These are phyloP conservation scores for Drosophila insularis DNA, from an alignment of 1,140 invertebrate genomes.

Conservation along the genomic window DNA sequence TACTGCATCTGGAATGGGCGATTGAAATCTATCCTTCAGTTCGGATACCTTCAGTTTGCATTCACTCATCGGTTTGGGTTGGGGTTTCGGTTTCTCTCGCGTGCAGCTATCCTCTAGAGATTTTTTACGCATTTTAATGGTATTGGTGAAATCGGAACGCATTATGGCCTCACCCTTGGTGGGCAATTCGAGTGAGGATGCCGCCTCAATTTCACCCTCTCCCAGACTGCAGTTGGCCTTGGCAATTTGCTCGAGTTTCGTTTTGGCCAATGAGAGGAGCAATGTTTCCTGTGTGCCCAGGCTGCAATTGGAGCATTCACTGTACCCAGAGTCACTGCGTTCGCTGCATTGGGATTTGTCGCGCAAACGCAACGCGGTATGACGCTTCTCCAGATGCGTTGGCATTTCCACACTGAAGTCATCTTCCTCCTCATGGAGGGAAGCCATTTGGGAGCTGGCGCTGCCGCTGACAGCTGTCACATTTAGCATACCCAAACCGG, in stretches of 20 bases:
- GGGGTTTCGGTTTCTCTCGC: slow-evolving; percentile 66
- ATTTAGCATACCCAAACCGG: slow-evolving; percentile 64
- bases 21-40: slow-evolving; percentile 71
- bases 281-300: slow-evolving; percentile 62
- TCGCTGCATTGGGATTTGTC: slow-evolving; percentile 83
- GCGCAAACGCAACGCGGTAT: slow-evolving; percentile 44
- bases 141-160: slow-evolving; percentile 82
- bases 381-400: slow-evolving; percentile 56
- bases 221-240: slow-evolving; percentile 38
- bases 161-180: slow-evolving; percentile 71
- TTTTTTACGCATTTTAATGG: slow-evolving; percentile 81
- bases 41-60: slow-evolving; percentile 75
- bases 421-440: slow-evolving; percentile 76
- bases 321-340: slow-evolving; percentile 85
- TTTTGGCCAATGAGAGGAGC: slow-evolving; percentile 66
- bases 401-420: slow-evolving; percentile 71
- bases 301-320: slow-evolving; percentile 84
- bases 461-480: slow-evolving; percentile 26
- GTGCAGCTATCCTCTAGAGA: slow-evolving; percentile 73
- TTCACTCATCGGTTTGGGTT: slow-evolving; percentile 58
- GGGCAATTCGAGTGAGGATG: slow-evolving; percentile 42
- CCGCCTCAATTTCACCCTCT: slow-evolving; percentile 11
- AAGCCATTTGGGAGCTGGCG: slow-evolving; percentile 62
- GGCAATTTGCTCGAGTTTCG: slow-evolving; percentile 76
- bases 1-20: slow-evolving; percentile 3